These are phyloP conservation scores for Karalla daura DNA, from an alignment of 2,797 vertebrate genomes.

Conservation along the genomic window DNA sequence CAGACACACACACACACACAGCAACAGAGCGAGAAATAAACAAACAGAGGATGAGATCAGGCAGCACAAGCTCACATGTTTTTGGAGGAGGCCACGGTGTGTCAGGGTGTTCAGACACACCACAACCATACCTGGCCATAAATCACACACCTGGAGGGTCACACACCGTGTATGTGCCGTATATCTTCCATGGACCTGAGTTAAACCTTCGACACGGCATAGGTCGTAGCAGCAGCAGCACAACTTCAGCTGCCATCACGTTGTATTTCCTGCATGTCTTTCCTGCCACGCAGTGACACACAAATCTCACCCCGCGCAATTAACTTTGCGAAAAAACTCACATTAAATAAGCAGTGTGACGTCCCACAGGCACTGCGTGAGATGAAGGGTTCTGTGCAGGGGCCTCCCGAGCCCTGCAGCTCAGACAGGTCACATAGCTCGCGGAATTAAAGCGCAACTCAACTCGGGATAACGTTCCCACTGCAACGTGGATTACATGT, in stretches of 20 bases:
- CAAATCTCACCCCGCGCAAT: constrained; percentile 37
- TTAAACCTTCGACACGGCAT: constrained; percentile 14
- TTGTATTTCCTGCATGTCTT: constrained; percentile 24
- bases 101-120: constrained; percentile 32
- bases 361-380: constrained; percentile 12
- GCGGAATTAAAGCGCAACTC: constrained; percentile 62
- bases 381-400: constrained; percentile 21
- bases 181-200: constrained; percentile 12
- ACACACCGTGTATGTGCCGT: background rate
- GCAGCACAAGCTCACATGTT: constrained; percentile 21
- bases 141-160: constrained; percentile 22
- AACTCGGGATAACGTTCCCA: constrained; percentile 37
- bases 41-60: constrained; percentile 27
- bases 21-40: constrained; percentile 40
- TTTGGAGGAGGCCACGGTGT: constrained; percentile 26
- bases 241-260: background rate
- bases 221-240: background rate
- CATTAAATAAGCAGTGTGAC: constrained; percentile 22
- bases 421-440: constrained; percentile 72
- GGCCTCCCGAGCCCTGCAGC: constrained; percentile 31
- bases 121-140: constrained; percentile 2
- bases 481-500: constrained; percentile 49
- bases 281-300: constrained; percentile 31
- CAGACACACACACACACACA: constrained; percentile 15
- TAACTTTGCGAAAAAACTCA: constrained; percentile 12